These are phyloP conservation scores for Drosophila merina DNA, from an alignment of 2,888 invertebrate species.

Conservation along the genomic window DNA sequence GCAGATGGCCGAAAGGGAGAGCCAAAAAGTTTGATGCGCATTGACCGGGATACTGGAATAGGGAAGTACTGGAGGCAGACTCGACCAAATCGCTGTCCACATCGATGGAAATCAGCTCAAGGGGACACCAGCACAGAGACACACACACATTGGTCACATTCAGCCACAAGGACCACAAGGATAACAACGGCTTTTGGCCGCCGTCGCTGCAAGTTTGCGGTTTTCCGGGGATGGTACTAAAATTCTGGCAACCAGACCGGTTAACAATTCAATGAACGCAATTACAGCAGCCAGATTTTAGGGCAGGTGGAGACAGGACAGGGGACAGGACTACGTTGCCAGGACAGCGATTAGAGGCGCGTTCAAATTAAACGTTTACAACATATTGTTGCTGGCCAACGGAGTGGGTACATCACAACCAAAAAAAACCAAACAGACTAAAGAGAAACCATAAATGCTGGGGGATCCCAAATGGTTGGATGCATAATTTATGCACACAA, in stretches of 20 bases:
- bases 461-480: constrained; percentile 55
- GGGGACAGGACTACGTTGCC: constrained; percentile 55
- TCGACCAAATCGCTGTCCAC: constrained; percentile 44
- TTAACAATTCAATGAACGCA: constrained; percentile 81
- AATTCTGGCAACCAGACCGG: constrained; percentile 43
- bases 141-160: constrained; percentile 1
- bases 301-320: constrained; percentile 9
- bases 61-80: constrained; percentile 8
- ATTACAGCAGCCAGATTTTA: constrained; percentile 61
- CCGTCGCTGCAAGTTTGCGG: constrained; percentile 68
- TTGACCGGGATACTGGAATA: constrained; percentile 62
- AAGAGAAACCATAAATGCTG: constrained; percentile 56
- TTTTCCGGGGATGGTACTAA: constrained; percentile 39
- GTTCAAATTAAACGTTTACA: constrained; percentile 77
- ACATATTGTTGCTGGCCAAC: constrained; percentile 71
- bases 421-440: constrained; percentile 42
- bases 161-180: constrained; percentile 48
- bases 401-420: constrained; percentile 26
- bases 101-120: constrained; percentile 61
- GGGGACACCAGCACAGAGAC: constrained; percentile 6
- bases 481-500: constrained; percentile 77
- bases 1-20: constrained; percentile 45
- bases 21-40: constrained; percentile 77
- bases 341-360: constrained; percentile 76
- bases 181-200: constrained; percentile 77